These are phyloP conservation scores for Papilio demoleus DNA, from an alignment of 2,888 invertebrate species.

Conservation along the genomic window DNA sequence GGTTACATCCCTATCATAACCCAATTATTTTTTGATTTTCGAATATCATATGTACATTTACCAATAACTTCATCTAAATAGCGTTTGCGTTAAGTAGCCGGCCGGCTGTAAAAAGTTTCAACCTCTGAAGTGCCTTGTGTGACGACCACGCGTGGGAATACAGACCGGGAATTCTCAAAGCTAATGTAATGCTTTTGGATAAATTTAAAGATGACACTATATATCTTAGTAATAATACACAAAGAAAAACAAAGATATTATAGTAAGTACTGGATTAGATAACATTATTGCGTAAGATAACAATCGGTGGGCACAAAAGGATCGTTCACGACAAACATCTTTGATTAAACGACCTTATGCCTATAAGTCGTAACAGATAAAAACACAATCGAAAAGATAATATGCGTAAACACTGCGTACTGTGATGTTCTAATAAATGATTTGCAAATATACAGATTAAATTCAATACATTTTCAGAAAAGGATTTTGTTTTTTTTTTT, in stretches of 20 bases:
- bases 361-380: slow-evolving; percentile 18
- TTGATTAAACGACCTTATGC: slow-evolving; percentile 18
- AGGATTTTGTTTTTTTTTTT: background rate
- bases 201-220: background rate
- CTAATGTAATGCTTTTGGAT: background rate
- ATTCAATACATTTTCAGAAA: background rate
- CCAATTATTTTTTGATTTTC: too few species aligned
- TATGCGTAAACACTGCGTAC: background rate
- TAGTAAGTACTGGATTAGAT: background rate
- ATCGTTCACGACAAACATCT: slow-evolving; percentile 28
- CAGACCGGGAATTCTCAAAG: too few species aligned
- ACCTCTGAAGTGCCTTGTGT: too few species aligned
- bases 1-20: too few species aligned
- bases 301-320: slow-evolving; percentile 13
- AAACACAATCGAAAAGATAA: slow-evolving; percentile 23
- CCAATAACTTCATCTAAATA: too few species aligned
- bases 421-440: background rate
- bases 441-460: background rate
- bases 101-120: too few species aligned
- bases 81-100: too few species aligned
- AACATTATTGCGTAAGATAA: slow-evolving; percentile 11
- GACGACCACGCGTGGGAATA: too few species aligned
- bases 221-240: background rate
- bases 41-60: too few species aligned
- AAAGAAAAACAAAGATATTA: background rate